Base-by-base conservation (phyloP, 2,113 vertebrate genomes). In the Paradisaea rubra region DNA sequence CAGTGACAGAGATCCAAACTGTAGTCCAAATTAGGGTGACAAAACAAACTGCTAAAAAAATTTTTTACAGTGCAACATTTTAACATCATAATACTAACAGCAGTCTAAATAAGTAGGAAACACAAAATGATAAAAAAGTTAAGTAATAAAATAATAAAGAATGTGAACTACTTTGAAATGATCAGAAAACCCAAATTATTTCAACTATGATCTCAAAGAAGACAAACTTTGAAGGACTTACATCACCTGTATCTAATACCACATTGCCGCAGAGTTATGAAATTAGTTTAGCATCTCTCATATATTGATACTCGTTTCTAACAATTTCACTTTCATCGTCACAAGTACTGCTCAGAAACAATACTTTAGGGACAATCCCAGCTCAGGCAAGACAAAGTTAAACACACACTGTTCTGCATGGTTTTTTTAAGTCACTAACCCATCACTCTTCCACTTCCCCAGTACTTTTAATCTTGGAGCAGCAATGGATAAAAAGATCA, bases 381-480 rank as follows among this genome's bases (percentile, higher is more conserved):
- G 6, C 3, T 65, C 33, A 35, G n/a, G 33, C 13, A 73, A 65
- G 35, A 19, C 1, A 18, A 73, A 25, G 15, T 25, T 81, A 31
- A 72, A 6, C 15, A 31, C 10, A 50, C 35, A 22, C 5, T 39
- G 3, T 37, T 89, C 13, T 57, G 7, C 10, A 3, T 10, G 11
- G 7, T 0, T 61, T 13, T 25, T 84, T 9, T 10, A 22, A 41
- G 15, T 53, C 1, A 2, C 10, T 50, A 37, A 76, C 3, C 6
- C 13, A 24, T 21, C 23, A 11, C 2, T 27, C 3, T 49, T 63
- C 9, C 24, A 31, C 14, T 6, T 49, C 6, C 13, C 14, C 28
- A 53, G 23, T 2, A 35, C 35, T 81, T 80, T 54, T 60, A 15
- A 25, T 53, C 24, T 69, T 23, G 28, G 20, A 54, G 15, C 3